Evolutionary conservation across 2,113 vertebrate genomes (phyloP), one percentile per base, ranked within the genome.

Genomic region (Cavia aperea): DNA sequence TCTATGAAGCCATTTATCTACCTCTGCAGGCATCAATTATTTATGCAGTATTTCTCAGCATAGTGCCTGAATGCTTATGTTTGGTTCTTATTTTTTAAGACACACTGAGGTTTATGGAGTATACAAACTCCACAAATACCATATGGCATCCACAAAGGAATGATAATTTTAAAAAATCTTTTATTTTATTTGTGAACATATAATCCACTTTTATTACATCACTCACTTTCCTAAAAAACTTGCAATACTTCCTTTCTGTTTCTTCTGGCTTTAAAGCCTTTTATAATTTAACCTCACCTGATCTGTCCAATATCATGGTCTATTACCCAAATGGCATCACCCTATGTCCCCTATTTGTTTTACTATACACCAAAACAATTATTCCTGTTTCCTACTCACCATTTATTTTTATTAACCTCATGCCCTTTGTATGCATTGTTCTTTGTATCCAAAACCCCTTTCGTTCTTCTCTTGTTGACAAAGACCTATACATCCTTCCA

Each of bases 21-120:
- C 65, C 19, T 83, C 75, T 83, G 29, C 31, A 78, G 7, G 51
- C 29, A 65, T 86, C 54, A 86, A 43, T 66, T 94, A 86, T 26
- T 70, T 66, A 58, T 49, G 15, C 19, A 58, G 12, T 86, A 56
- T 93, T 73, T 95, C 66, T 93, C 84, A 78, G 86, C 90, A 94
- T 2, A 58, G 56, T 65, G 88, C 75, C 54, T 58, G 83, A 26
- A 46, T 62, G 73, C 24, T 89, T 79, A 92, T 9, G 36, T 6
- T 31, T 83, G 54, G 66, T 77, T 92, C 65, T 58, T 78, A 86
- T 31, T 89, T 91, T 90, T 85, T 66, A 85, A 92, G 75, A 81
- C 31, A 78, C 19, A 56, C 1, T 51, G 15, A 92, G 63, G 15
- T 73, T 63, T 54, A 65, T 51, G 26, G 39, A 93, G 75, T 60